Conservation (phyloP, 2,113 vertebrate genomes). For the Ctenodactylus gundi region DNA sequence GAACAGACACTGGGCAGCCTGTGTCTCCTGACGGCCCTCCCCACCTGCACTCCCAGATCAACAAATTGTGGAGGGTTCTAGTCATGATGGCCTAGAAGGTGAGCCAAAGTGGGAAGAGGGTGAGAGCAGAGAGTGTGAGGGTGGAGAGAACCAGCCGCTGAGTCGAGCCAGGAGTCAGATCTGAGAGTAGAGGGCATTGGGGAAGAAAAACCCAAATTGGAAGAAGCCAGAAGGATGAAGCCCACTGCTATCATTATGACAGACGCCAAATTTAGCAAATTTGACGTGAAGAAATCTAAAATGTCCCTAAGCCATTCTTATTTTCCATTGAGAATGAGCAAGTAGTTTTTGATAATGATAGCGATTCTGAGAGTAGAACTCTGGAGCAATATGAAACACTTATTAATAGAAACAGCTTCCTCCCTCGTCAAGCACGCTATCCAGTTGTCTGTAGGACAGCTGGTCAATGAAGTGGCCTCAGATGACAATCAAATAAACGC, state of each 20-base stretch:
- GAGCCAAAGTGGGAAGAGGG: slow-evolving; percentile 28
- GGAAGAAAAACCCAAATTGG: slow-evolving; percentile 63
- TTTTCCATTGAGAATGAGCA: slow-evolving; percentile 81
- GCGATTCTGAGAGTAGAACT: slow-evolving; percentile 78
- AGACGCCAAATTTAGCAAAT: slow-evolving; percentile 84
- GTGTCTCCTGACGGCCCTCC: not conserved
- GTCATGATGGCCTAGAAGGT: not conserved
- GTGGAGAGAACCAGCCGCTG: slow-evolving; percentile 48
- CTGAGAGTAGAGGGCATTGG: slow-evolving; percentile 49
- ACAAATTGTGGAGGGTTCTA: slow-evolving; percentile 56
- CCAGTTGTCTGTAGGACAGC: slow-evolving; percentile 87
- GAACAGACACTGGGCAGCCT: fast-evolving
- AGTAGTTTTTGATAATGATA: slow-evolving; percentile 75
- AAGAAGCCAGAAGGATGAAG: slow-evolving; percentile 66
- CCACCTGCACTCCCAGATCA: not conserved
- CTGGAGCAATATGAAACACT: slow-evolving; percentile 85
- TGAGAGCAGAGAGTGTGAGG: not conserved
- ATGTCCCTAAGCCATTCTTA: slow-evolving; percentile 78
- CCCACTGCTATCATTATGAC: slow-evolving; percentile 84
- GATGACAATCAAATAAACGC: slow-evolving; percentile 84
- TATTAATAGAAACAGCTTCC: slow-evolving; percentile 84
- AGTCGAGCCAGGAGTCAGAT: slow-evolving; percentile 14
- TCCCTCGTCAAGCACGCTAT: slow-evolving; percentile 87
- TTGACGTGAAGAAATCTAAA: slow-evolving; percentile 80
- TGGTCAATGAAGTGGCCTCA: slow-evolving; percentile 86